phyloP scores from a whole-genome alignment of 2,113 vertebrate species.

The Gorsachius goisagi region DNA sequence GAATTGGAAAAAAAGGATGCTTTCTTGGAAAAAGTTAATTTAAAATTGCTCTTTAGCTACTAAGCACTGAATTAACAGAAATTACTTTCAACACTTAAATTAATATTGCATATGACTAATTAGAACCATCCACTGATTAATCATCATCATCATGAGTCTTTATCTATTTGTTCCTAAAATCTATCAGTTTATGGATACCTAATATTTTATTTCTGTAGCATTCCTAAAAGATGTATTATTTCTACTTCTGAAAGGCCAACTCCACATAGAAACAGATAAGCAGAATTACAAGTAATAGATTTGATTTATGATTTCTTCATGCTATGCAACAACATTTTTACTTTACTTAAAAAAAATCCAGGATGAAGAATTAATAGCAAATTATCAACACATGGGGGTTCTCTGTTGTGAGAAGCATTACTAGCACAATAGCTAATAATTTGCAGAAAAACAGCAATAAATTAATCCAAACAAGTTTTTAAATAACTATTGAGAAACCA shows the following conservation, averaged over 20 bases:
- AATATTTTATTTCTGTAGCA: neutral
- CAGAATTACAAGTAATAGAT: neutral
- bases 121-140: neutral
- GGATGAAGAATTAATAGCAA: neutral
- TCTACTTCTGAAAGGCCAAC: neutral
- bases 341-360: neutral
- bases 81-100: neutral
- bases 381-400: neutral
- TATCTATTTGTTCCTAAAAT: neutral
- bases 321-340: neutral
- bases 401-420: neutral
- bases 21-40: neutral
- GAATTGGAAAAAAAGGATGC: neutral
- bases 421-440: neutral
- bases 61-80: neutral
- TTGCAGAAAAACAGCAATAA: neutral
- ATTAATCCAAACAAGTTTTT: neutral
- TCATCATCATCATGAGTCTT: neutral
- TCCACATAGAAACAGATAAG: neutral
- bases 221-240: neutral
- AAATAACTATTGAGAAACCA: neutral
- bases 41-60: neutral
- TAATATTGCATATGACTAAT: neutral
- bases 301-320: neutral
- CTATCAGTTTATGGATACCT: neutral